These are phyloP conservation scores for Psococerastis gibbosa DNA, from an alignment of 2,888 invertebrate genomes.

Conservation along the genomic window DNA sequence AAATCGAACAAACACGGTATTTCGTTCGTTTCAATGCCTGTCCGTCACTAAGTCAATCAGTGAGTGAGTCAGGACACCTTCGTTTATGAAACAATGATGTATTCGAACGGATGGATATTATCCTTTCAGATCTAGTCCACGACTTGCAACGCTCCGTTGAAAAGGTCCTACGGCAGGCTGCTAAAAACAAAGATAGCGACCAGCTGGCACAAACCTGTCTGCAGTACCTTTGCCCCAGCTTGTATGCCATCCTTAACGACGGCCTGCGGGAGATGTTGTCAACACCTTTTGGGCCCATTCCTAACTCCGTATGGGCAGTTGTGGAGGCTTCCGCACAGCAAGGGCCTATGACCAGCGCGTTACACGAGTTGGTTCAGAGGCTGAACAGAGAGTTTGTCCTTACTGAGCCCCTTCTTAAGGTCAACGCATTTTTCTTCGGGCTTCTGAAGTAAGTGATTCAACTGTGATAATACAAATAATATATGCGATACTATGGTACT, in stretches of 20 bases:
- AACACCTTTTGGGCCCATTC: slow-evolving; percentile 68
- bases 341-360: slow-evolving; percentile 61
- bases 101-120: no score
- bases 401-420: slow-evolving; percentile 67
- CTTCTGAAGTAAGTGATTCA: slow-evolving; percentile 52
- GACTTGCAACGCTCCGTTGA: slow-evolving; percentile 58
- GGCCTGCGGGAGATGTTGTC: slow-evolving; percentile 63
- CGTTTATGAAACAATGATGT: no score
- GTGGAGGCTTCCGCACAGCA: slow-evolving; percentile 74
- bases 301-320: slow-evolving; percentile 78
- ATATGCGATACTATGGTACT: no score
- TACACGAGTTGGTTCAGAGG: slow-evolving; percentile 64
- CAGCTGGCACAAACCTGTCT: slow-evolving; percentile 4
- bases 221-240: slow-evolving; percentile 48
- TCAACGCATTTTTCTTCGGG: slow-evolving; percentile 75
- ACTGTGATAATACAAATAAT: no score
- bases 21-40: no score
- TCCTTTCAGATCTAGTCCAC: slow-evolving; percentile 42
- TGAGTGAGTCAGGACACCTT: no score
- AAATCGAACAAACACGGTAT: no score
- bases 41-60: no score
- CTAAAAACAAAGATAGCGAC: background rate
- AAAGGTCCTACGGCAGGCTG: slow-evolving; percentile 41
- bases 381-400: slow-evolving; percentile 68
- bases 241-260: slow-evolving; percentile 67